Evolutionary conservation across 2,797 vertebrate species (phyloP).

Genomic region (Salmo trutta): DNA sequence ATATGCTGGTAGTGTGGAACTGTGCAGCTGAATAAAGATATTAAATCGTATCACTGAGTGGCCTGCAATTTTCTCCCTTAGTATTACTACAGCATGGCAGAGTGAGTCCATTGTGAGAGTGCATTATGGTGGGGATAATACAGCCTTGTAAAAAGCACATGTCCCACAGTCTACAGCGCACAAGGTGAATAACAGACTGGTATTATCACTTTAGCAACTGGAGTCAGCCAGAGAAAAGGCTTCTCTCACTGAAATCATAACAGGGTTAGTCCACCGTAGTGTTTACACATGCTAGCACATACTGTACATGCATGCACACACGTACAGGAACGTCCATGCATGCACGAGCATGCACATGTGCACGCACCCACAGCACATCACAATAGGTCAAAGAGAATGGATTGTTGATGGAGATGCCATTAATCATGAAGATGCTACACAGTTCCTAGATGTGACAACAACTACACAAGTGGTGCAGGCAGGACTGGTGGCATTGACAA

Average conservation of each 20-base stretch:
- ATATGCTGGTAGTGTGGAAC: constrained; percentile 43
- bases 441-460: no score
- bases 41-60: constrained; percentile 49
- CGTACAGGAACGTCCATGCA: not conserved
- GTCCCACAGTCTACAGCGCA: constrained; percentile 15
- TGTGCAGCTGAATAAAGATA: constrained; percentile 50
- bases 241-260: constrained; percentile 45
- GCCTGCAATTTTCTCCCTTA: constrained; percentile 52
- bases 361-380: not conserved
- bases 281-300: not conserved
- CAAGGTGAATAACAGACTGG: constrained; percentile 55
- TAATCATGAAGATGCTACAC: not conserved
- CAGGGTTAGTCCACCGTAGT: constrained; percentile 25
- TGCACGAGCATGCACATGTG: not conserved
- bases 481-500: no score
- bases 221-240: constrained; percentile 53
- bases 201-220: constrained; percentile 68
- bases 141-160: constrained; percentile 54
- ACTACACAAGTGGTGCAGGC: no score
- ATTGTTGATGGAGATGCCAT: not conserved
- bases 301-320: not conserved
- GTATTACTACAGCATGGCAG: constrained; percentile 49
- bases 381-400: not conserved
- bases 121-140: constrained; percentile 62
- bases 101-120: constrained; percentile 59